Conservation (phyloP, 2,113 vertebrate species). For the Platichthys stellatus region DNA sequence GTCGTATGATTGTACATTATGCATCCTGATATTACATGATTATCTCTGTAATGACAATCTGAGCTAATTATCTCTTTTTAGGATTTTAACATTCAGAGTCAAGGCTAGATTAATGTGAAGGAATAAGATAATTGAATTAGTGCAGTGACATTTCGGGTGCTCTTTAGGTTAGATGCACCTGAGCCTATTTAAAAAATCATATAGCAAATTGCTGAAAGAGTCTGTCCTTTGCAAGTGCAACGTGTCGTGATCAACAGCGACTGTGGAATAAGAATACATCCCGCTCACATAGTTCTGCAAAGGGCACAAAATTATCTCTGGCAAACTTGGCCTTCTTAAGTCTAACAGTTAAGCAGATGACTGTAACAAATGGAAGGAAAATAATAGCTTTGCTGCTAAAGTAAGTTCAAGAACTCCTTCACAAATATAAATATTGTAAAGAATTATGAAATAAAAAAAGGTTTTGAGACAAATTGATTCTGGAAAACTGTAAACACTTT, state of each 20-base stretch:
- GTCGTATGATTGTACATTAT: not conserved
- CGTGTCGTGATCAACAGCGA: slow-evolving; percentile 1
- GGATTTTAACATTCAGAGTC: slow-evolving; percentile 16
- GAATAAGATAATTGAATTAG: slow-evolving; percentile 35
- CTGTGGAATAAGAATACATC: not conserved
- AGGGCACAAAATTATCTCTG: not conserved
- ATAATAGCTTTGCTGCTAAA: not conserved
- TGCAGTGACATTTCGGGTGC: slow-evolving; percentile 49
- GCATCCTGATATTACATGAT: not conserved
- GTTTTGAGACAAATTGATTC: not conserved
- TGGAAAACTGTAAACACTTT: not conserved
- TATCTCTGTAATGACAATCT: not conserved
- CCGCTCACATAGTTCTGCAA: not conserved
- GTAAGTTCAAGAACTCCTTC: not conserved
- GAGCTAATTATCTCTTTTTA: not conserved
- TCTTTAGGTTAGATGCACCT: not conserved
- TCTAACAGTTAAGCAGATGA: not conserved
- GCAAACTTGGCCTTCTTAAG: not conserved
- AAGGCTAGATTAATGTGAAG: slow-evolving; percentile 1
- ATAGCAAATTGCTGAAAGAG: not conserved
- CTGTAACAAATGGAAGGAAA: not conserved
- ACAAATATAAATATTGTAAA: not conserved
- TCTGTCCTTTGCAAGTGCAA: slow-evolving; percentile 14
- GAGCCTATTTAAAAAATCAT: slow-evolving; percentile 5
- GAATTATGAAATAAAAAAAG: no score